Conservation (phyloP, 2,113 vertebrate genomes). For the Tupaia chinensis region DNA sequence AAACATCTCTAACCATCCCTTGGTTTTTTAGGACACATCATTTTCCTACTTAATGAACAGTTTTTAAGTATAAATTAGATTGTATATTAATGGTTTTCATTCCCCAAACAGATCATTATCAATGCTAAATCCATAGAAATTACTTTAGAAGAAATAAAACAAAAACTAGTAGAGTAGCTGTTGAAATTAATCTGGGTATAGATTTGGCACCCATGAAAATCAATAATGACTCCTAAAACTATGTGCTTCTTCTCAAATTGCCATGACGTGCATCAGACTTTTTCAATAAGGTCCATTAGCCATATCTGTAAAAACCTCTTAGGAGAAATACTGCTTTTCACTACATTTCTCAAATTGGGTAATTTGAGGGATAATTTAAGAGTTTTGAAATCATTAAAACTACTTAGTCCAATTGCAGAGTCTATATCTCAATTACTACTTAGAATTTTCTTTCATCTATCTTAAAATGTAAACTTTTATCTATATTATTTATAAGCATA, state of each 20-base stretch:
- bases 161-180: neutral
- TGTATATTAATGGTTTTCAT: neutral
- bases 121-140: constrained; percentile 41
- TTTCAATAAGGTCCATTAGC: constrained; percentile 54
- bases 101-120: constrained; percentile 14
- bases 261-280: neutral
- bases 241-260: neutral
- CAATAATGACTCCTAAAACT: constrained; percentile 20
- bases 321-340: constrained; percentile 49
- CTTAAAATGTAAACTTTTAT: constrained; percentile 19
- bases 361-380: constrained; percentile 30
- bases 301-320: constrained; percentile 43
- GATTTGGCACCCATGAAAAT: constrained; percentile 22
- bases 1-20: neutral
- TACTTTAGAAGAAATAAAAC: constrained; percentile 7
- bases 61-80: constrained; percentile 45
- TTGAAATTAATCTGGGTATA: neutral
- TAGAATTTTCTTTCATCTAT: constrained; percentile 47
- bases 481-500: constrained; percentile 27
- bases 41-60: constrained; percentile 22
- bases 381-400: constrained; percentile 61
- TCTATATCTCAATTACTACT: constrained; percentile 5
- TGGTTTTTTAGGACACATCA: constrained; percentile 1
- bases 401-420: constrained; percentile 43
- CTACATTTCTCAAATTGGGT: constrained; percentile 63